Conservation (phyloP, 2,113 vertebrate species). For the Silurus meridionalis region DNA sequence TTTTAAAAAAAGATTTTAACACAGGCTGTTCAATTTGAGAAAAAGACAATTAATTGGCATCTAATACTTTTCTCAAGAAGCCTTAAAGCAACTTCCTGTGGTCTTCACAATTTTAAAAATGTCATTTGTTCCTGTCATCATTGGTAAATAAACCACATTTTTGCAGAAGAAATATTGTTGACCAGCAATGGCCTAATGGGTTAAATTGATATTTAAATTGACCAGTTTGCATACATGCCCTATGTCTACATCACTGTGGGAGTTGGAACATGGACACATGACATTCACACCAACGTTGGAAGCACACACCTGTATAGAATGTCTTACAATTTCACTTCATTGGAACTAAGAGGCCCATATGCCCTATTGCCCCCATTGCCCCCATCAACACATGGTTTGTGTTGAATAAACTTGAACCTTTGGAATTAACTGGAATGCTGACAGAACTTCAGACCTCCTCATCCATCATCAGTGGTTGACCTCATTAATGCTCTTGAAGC, state of each 20-base stretch:
- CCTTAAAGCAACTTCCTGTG: too few species aligned
- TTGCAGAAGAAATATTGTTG: neutral
- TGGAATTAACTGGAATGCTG: too few species aligned
- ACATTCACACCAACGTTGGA: neutral
- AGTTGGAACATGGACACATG: neutral
- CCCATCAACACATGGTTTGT: too few species aligned
- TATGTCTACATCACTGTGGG: neutral
- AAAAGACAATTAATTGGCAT: too few species aligned
- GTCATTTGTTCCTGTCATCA: too few species aligned
- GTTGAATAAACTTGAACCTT: too few species aligned
- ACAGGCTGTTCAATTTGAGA: neutral
- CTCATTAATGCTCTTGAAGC: neutral
- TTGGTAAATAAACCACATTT: neutral
- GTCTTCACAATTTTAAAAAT: too few species aligned
- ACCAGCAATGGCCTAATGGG: constrained; percentile 28
- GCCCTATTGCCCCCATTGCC: too few species aligned
- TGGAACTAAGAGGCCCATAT: neutral
- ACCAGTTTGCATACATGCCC: neutral
- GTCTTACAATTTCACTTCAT: neutral
- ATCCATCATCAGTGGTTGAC: neutral
- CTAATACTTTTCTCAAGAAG: too few species aligned
- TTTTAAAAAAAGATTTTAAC: neutral
- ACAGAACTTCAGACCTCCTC: neutral
- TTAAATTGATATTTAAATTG: constrained; percentile 37
- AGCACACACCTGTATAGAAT: neutral